Conservation (phyloP, 2,113 vertebrate species). For the Crotalus viridis region DNA sequence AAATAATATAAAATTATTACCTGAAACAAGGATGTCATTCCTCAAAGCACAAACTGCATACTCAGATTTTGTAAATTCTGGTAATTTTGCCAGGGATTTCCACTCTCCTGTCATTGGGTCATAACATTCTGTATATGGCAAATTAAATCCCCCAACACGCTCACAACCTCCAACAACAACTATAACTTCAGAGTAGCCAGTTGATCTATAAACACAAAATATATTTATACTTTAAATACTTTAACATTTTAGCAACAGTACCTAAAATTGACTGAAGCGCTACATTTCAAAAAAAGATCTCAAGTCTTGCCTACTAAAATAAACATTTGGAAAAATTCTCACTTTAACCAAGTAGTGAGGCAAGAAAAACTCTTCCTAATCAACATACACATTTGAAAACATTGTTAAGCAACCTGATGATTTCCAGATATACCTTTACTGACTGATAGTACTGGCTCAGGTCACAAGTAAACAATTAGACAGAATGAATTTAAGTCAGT, state of each 20-base stretch:
- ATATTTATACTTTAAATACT: background rate
- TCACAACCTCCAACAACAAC: conserved; percentile 98
- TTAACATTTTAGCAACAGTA: background rate
- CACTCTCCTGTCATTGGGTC: conserved; percentile 96
- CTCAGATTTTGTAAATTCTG: conserved; percentile 97
- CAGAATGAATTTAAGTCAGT: background rate
- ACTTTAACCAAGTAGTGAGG: background rate
- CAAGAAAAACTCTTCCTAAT: background rate
- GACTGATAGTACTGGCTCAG: background rate
- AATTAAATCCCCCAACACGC: conserved; percentile 93
- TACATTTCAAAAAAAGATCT: background rate
- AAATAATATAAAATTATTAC: conserved; percentile 68
- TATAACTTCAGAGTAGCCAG: conserved; percentile 95
- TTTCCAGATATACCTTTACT: background rate
- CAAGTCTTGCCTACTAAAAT: background rate
- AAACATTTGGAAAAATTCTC: background rate
- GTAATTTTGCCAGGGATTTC: conserved; percentile 95
- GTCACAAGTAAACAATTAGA: background rate
- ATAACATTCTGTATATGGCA: conserved; percentile 96
- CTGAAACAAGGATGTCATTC: conserved; percentile 97
- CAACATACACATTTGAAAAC: background rate
- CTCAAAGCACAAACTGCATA: conserved; percentile 95
- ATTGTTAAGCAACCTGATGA: background rate
- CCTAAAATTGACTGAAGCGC: background rate
- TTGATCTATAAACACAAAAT: conserved; percentile 78